Evolutionary conservation across 2,113 vertebrate species (phyloP).

Genomic region (Anolis carolinensis): DNA sequence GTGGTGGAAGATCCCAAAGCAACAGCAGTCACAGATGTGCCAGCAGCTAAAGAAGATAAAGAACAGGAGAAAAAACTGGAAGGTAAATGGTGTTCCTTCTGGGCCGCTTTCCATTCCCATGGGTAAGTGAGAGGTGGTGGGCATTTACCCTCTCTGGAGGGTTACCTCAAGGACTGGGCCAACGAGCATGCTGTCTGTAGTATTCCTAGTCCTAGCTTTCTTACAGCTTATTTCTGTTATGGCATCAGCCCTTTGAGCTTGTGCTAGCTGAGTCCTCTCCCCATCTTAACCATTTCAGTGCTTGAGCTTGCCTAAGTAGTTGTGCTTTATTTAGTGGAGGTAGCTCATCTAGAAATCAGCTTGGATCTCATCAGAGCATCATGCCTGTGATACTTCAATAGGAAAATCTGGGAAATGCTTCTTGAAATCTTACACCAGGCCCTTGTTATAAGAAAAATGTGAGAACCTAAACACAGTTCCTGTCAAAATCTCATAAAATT

Average conservation of each 20-base stretch:
- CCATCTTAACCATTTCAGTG: not conserved
- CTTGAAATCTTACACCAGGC: not conserved
- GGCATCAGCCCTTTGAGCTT: not conserved
- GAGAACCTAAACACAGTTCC: not conserved
- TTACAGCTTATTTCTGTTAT: not conserved
- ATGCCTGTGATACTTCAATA: not conserved
- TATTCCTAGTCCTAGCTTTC: not conserved
- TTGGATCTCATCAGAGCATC: not conserved
- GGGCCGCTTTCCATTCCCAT: not conserved
- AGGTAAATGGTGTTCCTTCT: conserved; percentile 71
- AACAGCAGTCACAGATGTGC: conserved; percentile 53
- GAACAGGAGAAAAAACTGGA: conserved; percentile 81
- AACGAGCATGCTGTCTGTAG: not conserved
- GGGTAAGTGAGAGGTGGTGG: conserved; percentile 14
- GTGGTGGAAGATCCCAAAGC: conserved; percentile 45
- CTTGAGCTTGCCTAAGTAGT: not conserved
- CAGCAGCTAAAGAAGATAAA: conserved; percentile 60
- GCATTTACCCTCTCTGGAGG: not conserved
- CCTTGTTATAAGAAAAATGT: not conserved
- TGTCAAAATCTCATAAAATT: not conserved
- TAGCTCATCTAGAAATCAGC: not conserved
- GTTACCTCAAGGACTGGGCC: too few species aligned
- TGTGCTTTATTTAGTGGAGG: not conserved
- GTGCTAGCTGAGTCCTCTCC: not conserved
- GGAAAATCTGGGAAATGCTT: not conserved